These are phyloP conservation scores for Adelges cooleyi DNA, from an alignment of 1,140 invertebrate genomes.

Conservation along the genomic window DNA sequence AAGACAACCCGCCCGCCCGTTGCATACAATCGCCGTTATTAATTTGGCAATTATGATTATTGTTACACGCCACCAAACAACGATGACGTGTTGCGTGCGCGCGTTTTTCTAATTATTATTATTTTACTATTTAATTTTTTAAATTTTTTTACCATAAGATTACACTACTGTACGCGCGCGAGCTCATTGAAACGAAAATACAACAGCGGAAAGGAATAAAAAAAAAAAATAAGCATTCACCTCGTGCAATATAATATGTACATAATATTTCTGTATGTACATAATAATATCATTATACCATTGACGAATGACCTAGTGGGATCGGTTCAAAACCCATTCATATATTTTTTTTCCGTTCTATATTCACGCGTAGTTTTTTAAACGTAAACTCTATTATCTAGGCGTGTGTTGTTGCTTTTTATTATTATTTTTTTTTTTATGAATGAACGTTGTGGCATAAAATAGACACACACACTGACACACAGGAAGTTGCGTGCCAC, in stretches of 20 bases:
- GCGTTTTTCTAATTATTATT: no score
- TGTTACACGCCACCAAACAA: no score
- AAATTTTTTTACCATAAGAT: no score
- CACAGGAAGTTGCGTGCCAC: constrained; percentile 14
- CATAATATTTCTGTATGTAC: neutral
- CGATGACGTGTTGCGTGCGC: no score
- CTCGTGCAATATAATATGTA: no score
- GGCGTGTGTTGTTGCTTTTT: constrained; percentile 13
- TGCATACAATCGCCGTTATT: no score
- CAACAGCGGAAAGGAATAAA: neutral
- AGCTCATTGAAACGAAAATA: neutral
- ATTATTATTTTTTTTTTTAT: no score
- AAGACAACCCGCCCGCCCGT: no score
- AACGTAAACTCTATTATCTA: constrained; percentile 10
- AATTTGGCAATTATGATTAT: no score
- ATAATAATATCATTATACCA: neutral
- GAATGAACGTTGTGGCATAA: constrained; percentile 12
- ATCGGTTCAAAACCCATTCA: constrained; percentile 5
- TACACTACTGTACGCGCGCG: neutral
- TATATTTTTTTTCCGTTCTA: constrained; percentile 9
- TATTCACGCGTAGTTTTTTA: neutral
- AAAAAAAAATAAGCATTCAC: neutral
- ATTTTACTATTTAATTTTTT: no score
- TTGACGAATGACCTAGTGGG: constrained; percentile 23
- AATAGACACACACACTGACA: neutral